Conservation (phyloP, 2,797 vertebrate genomes). For the Leontopithecus rosalia region DNA sequence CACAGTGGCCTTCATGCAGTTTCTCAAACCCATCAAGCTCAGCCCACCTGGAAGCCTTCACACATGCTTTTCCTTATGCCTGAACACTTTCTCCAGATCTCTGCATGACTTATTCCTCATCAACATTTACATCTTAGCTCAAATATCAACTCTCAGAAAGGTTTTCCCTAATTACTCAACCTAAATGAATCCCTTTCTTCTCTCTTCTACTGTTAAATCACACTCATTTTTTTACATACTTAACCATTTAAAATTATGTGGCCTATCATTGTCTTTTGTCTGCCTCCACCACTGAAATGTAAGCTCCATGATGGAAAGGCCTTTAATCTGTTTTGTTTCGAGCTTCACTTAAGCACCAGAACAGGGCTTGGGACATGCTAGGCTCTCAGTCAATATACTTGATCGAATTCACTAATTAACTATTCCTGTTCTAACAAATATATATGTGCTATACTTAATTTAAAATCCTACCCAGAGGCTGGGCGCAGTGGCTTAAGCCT, state of each 20-base stretch:
- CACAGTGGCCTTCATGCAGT: background rate
- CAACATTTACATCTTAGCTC: background rate
- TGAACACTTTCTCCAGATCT: background rate
- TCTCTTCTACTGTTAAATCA: background rate
- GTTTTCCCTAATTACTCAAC: background rate
- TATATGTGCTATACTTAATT: background rate
- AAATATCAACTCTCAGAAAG: background rate
- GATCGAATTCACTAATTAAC: background rate
- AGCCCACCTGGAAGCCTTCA: background rate
- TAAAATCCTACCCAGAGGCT: background rate
- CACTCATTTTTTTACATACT: background rate
- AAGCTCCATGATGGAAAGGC: background rate
- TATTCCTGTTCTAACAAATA: slow-evolving; percentile 3
- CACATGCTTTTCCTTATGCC: background rate
- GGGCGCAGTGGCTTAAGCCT: too few species aligned
- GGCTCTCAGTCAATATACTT: background rate
- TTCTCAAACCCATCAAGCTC: background rate
- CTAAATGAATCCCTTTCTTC: background rate
- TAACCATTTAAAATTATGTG: background rate
- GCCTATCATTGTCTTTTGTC: background rate
- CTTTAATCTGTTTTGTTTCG: background rate
- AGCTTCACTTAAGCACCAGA: background rate
- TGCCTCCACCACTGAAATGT: background rate
- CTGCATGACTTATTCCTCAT: background rate
- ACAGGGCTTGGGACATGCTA: background rate